A percentile compares a stretch with the other conserved stretches of the same genome.
Conservation (phyloP, 2,888 invertebrate species). For the Endomychus coccineus region DNA sequence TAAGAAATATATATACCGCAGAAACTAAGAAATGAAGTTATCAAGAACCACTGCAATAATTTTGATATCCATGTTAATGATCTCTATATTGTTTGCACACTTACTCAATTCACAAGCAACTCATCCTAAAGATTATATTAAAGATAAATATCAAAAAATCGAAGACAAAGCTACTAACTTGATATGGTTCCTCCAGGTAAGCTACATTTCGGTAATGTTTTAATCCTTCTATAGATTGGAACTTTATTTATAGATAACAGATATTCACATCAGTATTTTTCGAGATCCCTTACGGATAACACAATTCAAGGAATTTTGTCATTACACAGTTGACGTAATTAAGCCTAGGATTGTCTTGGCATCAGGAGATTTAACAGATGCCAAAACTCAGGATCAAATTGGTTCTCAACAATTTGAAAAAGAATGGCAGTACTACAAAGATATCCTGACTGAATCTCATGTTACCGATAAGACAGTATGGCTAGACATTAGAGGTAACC, state of each 20-base stretch:
- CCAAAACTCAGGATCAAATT: conserved; percentile 67
- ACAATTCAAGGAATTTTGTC: conserved; percentile 74
- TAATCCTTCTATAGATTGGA: neutral
- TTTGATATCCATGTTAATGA: conserved; percentile 54
- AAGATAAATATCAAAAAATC: conserved; percentile 44
- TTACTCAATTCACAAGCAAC: conserved; percentile 59
- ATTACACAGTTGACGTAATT: conserved; percentile 61
- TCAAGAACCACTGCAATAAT: conserved; percentile 55
- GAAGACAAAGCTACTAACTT: conserved; percentile 53
- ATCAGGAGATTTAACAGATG: conserved; percentile 85
- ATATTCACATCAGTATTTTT: conserved; percentile 83
- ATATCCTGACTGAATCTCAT: conserved; percentile 59
- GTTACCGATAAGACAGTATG: conserved; percentile 65
- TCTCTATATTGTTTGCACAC: conserved; percentile 63
- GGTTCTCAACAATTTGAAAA: conserved; percentile 73
- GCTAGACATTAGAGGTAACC: conserved; percentile 88
- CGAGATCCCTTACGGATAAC: conserved; percentile 65
- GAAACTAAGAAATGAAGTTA: conserved; percentile 54
- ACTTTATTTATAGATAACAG: conserved; percentile 63
- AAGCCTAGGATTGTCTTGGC: conserved; percentile 73
- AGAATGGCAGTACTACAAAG: conserved; percentile 77
- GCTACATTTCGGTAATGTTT: conserved; percentile 3
- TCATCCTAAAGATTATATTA: conserved; percentile 23
- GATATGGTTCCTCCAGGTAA: conserved; percentile 73
- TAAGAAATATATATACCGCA: too few species aligned